Evolutionary conservation across 23 tunicate genomes (phyloP), one percentile per base, ranked within the genome.

Genomic region (Aplidium turbinatum): DNA sequence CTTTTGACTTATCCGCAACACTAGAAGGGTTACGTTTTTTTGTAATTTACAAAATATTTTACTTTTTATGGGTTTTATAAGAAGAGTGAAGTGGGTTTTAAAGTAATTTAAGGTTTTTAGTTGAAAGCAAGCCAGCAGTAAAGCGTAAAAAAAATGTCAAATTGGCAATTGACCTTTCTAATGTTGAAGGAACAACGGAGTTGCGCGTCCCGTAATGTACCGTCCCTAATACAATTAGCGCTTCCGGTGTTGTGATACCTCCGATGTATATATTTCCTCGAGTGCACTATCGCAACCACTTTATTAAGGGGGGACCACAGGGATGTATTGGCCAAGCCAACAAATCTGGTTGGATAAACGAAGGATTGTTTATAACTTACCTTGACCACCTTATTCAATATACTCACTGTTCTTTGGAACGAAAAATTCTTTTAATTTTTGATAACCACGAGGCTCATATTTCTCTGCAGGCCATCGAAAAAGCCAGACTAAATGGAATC

Each of bases 371-470:
- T 60, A 35, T 60, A 4, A 28, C n/a, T 3, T 60, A 26, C n/a
- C 5, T 60, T 6, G 9, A 60, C 31, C 35, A 24, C n/a, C 35
- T 60, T 26, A 4, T 28, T 6, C 7, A n/a, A 5, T 36, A 27
- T 29, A 60, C 35, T 28, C 9, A 5, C 3, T 60, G 67, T 28
- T 60, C 67, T 5, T 22, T 22, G 31, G 21, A 19, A 19, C 33
- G 31, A 4, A 60, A 4, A n/a, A 5, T 60, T 6, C 31, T 60
- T 7, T 36, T 60, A 26, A 27, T 28, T 24, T 36, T 28, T 25
- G 67, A 60, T 28, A 60, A 60, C n/a, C 67, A 60, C 21, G 67
- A 60, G 35, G n/a, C n/a, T 5, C 67, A 60, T 28, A 60, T 60
- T 4, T 60, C 67, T 4, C n/a, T 60, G 6, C 7, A 36, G 4